Evolutionary conservation across 2,888 invertebrate species (phyloP).

Genomic region (Drosophila algonquin): DNA sequence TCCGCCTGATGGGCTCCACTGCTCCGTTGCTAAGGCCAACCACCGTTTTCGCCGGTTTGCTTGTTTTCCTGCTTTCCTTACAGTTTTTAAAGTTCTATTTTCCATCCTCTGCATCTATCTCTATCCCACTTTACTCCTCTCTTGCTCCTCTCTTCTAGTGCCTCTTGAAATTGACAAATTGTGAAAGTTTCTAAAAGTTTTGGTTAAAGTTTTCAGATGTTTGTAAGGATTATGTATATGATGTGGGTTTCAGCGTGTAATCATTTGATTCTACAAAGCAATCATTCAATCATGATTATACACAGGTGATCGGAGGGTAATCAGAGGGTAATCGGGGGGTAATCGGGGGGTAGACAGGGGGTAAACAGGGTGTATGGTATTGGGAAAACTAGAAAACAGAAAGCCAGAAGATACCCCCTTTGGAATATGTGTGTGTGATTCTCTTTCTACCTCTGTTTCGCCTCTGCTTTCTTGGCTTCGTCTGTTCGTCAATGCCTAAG

Average conservation of each 20-base stretch:
- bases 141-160: neutral
- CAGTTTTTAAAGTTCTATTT: neutral
- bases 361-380: neutral
- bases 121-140: neutral
- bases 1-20: neutral
- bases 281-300: slow-evolving; percentile 5
- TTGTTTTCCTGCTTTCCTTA: neutral
- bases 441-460: too few species aligned
- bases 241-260: slow-evolving; percentile 12
- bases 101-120: neutral
- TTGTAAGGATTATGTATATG: neutral
- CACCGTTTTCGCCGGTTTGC: neutral
- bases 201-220: neutral
- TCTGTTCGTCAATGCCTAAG: too few species aligned
- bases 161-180: neutral
- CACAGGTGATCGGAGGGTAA: neutral
- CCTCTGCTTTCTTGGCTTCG: too few species aligned
- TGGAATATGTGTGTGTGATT: too few species aligned
- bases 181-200: neutral
- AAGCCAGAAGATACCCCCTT: too few species aligned
- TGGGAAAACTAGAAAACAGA: too few species aligned
- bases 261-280: slow-evolving; percentile 7
- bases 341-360: too few species aligned
- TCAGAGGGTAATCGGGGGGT: neutral
- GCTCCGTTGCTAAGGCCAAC: neutral